phyloP scores from a whole-genome alignment of 2,888 invertebrate genomes.

The Anthophora plumipes region DNA sequence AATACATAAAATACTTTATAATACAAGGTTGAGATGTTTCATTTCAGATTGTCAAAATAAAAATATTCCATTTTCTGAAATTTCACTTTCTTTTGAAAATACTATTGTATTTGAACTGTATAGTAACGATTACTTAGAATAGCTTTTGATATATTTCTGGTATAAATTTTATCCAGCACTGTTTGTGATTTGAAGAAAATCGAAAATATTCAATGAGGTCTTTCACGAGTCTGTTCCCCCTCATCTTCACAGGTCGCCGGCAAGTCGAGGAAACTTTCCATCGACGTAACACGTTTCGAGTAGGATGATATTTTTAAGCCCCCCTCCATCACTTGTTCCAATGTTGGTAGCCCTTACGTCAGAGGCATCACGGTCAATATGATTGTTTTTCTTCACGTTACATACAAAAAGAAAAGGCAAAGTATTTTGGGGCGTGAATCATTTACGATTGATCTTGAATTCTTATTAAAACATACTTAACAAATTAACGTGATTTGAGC shows the following conservation, averaged over 20 bases:
- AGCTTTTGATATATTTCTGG: too few species aligned
- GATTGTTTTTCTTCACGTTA: slow-evolving; percentile 58
- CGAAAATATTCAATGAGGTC: background rate
- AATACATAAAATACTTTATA: too few species aligned
- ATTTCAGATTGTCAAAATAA: too few species aligned
- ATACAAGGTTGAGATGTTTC: too few species aligned
- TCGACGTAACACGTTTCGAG: slow-evolving; percentile 64
- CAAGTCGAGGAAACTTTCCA: slow-evolving; percentile 70
- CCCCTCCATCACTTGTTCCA: slow-evolving; percentile 28
- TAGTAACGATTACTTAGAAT: too few species aligned
- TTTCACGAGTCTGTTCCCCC: slow-evolving; percentile 9
- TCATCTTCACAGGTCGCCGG: slow-evolving; percentile 37
- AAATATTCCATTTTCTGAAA: too few species aligned
- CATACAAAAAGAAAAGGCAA: slow-evolving; percentile 19
- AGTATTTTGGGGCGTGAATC: slow-evolving; percentile 50
- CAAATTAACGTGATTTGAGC: background rate
- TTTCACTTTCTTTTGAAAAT: too few species aligned
- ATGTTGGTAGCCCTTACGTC: slow-evolving; percentile 62
- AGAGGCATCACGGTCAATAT: slow-evolving; percentile 55
- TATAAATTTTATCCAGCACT: too few species aligned
- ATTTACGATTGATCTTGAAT: slow-evolving; percentile 59
- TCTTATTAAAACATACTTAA: background rate
- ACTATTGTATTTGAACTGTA: too few species aligned
- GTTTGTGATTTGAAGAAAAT: background rate
- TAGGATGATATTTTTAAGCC: slow-evolving; percentile 74